phyloP scores from a whole-genome alignment of 2,113 vertebrate species.

The Urocitellus parryii region DNA sequence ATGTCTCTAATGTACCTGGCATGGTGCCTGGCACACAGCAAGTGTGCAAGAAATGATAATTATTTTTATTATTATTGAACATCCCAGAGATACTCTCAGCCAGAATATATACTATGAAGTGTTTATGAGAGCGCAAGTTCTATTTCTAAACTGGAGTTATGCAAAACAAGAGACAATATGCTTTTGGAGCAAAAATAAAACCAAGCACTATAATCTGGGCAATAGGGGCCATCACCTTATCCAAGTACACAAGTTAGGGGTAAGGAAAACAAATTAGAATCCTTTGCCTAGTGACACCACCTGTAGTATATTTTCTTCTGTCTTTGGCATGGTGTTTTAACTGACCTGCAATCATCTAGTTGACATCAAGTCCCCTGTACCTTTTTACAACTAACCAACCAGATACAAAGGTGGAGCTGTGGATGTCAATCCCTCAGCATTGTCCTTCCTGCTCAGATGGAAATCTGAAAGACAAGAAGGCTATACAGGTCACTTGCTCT shows the following conservation, averaged over 20 bases:
- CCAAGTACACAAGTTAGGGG: not conserved
- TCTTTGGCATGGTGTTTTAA: not conserved
- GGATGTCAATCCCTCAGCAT: not conserved
- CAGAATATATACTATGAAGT: not conserved
- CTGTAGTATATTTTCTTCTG: not conserved
- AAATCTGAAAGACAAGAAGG: not conserved
- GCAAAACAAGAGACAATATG: not conserved
- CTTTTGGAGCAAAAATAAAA: conserved; percentile 9
- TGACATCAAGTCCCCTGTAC: not conserved
- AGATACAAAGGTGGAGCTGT: not conserved
- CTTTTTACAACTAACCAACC: not conserved
- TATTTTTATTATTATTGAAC: not conserved
- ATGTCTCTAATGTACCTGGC: not conserved
- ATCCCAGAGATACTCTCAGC: not conserved
- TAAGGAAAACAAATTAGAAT: not conserved
- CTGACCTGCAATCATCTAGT: not conserved
- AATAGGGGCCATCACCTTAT: not conserved
- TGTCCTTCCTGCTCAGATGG: not conserved
- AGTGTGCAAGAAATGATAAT: not conserved
- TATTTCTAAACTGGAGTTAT: not conserved
- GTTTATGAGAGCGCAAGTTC: not conserved
- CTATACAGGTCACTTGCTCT: not conserved
- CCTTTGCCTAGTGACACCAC: not conserved
- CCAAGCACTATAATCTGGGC: not conserved
- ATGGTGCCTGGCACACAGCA: not conserved